Evolutionary conservation across 2,888 invertebrate genomes (phyloP).

Genomic region (Mythimna vitellina): DNA sequence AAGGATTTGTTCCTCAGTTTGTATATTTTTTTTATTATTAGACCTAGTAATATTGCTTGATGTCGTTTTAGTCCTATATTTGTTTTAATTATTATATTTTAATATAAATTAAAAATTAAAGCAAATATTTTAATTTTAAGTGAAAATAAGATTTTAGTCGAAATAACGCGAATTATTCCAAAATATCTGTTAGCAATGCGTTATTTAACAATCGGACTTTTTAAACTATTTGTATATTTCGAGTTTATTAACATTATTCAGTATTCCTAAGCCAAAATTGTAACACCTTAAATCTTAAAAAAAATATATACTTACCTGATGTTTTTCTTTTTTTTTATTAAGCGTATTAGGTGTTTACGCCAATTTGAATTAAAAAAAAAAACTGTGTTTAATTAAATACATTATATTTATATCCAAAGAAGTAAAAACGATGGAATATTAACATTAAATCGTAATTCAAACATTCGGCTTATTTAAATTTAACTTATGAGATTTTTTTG

Average conservation of each 20-base stretch:
- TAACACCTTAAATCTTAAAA: not conserved
- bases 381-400: not conserved
- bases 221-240: constrained; percentile 37
- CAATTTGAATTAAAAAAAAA: not conserved
- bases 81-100: constrained; percentile 25
- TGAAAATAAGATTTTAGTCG: constrained; percentile 45
- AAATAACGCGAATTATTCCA: constrained; percentile 8
- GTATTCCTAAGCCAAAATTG: constrained; percentile 25
- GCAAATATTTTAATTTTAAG: constrained; percentile 44
- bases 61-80: constrained; percentile 13
- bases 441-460: not conserved
- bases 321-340: not conserved
- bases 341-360: not conserved
- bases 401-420: constrained; percentile 13
- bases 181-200: constrained; percentile 32
- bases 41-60: constrained; percentile 10
- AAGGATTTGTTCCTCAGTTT: constrained; percentile 54
- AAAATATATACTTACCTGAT: not conserved
- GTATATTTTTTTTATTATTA: constrained; percentile 8
- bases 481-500: not conserved
- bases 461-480: constrained; percentile 18
- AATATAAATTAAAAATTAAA: constrained; percentile 15
- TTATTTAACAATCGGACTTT: constrained; percentile 29
- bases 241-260: constrained; percentile 15
- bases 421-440: not conserved